These are phyloP conservation scores for Sussaba pulchella DNA, from an alignment of 2,888 invertebrate genomes.

Conservation along the genomic window DNA sequence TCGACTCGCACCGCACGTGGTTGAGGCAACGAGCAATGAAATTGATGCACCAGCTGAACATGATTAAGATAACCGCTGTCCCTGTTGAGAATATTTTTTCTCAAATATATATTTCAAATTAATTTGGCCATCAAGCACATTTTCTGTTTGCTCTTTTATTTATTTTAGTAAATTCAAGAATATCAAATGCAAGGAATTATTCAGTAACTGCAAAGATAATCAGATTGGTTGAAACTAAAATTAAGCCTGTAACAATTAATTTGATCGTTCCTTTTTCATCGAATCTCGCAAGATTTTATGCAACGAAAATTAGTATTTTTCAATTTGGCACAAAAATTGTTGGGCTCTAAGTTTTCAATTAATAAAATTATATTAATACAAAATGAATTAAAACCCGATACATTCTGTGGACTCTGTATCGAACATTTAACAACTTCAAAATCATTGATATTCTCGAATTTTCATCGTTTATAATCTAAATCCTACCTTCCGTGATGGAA, in stretches of 20 bases:
- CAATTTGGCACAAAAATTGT: too few species aligned
- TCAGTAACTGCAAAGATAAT: too few species aligned
- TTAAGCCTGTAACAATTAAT: too few species aligned
- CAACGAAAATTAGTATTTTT: too few species aligned
- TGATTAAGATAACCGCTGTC: constrained; percentile 78
- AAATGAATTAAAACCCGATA: background rate
- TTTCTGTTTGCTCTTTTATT: too few species aligned
- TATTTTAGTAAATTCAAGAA: too few species aligned
- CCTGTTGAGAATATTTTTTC: constrained; percentile 64
- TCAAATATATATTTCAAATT: background rate
- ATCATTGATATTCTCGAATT: background rate
- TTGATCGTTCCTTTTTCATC: too few species aligned
- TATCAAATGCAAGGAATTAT: too few species aligned
- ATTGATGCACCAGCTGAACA: constrained; percentile 78
- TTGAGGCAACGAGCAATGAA: constrained; percentile 78
- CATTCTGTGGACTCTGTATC: background rate
- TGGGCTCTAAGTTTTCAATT: too few species aligned
- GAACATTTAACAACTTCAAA: background rate
- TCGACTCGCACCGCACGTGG: constrained; percentile 77
- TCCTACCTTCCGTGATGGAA: constrained; percentile 76
- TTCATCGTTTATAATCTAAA: constrained; percentile 15
- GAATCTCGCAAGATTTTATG: too few species aligned
- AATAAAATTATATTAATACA: constrained; percentile 4
- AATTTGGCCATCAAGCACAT: too few species aligned
- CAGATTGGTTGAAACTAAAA: too few species aligned